These are phyloP conservation scores for Temnothorax rugatulus DNA, from an alignment of 2,888 invertebrate genomes.

Conservation along the genomic window DNA sequence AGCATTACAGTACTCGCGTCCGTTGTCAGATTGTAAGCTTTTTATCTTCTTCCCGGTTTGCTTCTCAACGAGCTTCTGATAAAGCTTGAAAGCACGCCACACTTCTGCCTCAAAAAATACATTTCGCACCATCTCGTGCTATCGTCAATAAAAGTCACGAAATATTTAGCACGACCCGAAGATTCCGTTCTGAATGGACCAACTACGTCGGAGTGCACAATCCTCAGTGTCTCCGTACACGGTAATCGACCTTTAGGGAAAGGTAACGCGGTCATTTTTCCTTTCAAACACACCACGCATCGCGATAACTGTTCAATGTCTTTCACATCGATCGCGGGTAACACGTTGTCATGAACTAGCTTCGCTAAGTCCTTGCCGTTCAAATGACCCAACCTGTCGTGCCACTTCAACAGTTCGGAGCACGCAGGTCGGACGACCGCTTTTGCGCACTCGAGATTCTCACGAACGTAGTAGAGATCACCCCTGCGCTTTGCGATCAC, in stretches of 20 bases:
- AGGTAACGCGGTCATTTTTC: neutral
- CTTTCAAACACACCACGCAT: neutral
- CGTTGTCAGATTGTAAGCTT: slow-evolving; percentile 57
- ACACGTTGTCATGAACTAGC: neutral
- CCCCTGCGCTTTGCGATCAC: neutral
- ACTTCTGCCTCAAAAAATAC: slow-evolving; percentile 49
- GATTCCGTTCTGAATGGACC: slow-evolving; percentile 45
- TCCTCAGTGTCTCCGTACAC: neutral
- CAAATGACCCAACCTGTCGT: neutral
- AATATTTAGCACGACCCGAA: slow-evolving; percentile 33
- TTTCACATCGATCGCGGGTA: neutral
- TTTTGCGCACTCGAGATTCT: neutral
- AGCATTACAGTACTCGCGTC: slow-evolving; percentile 58
- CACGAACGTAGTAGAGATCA: neutral
- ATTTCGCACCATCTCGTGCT: slow-evolving; percentile 64
- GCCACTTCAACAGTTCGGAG: neutral
- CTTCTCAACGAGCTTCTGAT: slow-evolving; percentile 44
- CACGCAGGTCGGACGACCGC: neutral
- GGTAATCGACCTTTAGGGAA: neutral
- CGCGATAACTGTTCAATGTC: neutral
- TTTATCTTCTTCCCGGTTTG: slow-evolving; percentile 54
- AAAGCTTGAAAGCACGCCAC: slow-evolving; percentile 45
- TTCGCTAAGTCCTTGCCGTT: neutral
- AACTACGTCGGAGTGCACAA: neutral
- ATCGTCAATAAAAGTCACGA: slow-evolving; percentile 68